Percentiles rank a stretch among this genome's conserved stretches.
phyloP scores from a whole-genome alignment of 2,797 vertebrate species.

The Sebastes kiyomatsui region DNA sequence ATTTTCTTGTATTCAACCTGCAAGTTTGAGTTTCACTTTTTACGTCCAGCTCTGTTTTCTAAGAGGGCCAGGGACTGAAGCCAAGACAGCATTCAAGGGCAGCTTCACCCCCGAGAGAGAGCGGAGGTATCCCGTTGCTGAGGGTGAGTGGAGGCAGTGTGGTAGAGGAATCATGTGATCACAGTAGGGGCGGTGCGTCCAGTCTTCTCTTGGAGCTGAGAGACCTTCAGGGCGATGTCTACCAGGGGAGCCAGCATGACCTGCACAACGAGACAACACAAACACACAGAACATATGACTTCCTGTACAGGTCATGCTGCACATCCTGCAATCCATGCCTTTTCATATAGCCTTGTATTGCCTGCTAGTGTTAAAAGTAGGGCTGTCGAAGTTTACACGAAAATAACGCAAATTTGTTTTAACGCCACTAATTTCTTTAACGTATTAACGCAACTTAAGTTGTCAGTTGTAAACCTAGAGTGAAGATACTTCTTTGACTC shows the following conservation, averaged over 20 bases:
- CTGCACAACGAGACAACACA: constrained; percentile 72
- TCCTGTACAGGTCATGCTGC: background rate
- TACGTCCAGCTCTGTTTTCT: constrained; percentile 28
- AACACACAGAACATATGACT: background rate
- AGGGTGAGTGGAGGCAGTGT: constrained; percentile 30
- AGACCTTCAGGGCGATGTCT: constrained; percentile 93
- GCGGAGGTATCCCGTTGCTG: constrained; percentile 57
- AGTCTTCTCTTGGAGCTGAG: constrained; percentile 91
- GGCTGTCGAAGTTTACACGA: too few species aligned
- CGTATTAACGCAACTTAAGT: too few species aligned
- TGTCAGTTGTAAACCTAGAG: too few species aligned
- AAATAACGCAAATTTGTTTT: too few species aligned
- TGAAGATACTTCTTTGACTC: background rate
- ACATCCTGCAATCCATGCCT: background rate
- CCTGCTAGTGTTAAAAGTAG: background rate
- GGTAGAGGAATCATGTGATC: constrained; percentile 88
- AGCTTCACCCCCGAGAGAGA: constrained; percentile 38
- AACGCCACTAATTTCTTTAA: too few species aligned
- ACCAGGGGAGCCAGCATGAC: constrained; percentile 96
- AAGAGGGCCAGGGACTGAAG: constrained; percentile 16
- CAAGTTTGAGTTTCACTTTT: constrained; percentile 18
- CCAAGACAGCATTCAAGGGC: constrained; percentile 45
- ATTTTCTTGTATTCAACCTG: constrained; percentile 12
- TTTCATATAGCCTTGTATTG: background rate
- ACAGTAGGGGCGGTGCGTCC: constrained; percentile 92